Evolutionary conservation across 2,888 invertebrate genomes (phyloP).

Genomic region (Venustoraphidia nigricollis): DNA sequence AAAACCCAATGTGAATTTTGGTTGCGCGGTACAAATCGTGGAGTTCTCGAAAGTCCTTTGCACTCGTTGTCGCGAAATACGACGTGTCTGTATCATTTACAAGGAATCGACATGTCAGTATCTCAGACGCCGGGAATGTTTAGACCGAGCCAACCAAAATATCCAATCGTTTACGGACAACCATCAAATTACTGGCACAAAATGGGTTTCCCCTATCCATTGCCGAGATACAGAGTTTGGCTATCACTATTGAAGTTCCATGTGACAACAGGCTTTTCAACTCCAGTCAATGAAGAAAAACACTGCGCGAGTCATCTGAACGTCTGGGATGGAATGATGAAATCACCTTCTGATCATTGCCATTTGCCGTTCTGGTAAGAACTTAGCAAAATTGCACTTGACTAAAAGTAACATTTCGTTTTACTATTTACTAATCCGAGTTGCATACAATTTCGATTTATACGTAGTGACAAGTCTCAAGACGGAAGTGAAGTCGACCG

Average conservation of each 20-base stretch:
- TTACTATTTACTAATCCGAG: no score
- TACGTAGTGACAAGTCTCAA: no score
- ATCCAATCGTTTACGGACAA: conserved; percentile 19
- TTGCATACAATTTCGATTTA: no score
- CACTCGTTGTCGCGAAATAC: conserved; percentile 79
- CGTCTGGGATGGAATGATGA: conserved; percentile 74
- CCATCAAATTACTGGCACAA: conserved; percentile 27
- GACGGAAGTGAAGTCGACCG: no score
- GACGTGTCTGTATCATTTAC: conserved; percentile 75
- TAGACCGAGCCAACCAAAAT: conserved; percentile 38
- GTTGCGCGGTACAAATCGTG: conserved; percentile 64
- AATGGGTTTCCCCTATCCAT: conserved; percentile 35
- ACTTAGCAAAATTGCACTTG: conserved; percentile 1
- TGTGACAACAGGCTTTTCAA: conserved; percentile 47
- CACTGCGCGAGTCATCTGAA: conserved; percentile 71
- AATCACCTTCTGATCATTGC: conserved; percentile 52
- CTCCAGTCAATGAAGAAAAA: conserved; percentile 52
- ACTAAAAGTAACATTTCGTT: no score
- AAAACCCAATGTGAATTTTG: conserved; percentile 76
- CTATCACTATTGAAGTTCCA: conserved; percentile 76
- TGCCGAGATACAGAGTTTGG: conserved; percentile 67
- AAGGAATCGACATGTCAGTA: conserved; percentile 42
- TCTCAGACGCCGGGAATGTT: conserved; percentile 34
- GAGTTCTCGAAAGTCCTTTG: conserved; percentile 67
- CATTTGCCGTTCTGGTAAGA: conserved; percentile 69